A percentile compares a stretch with the other conserved stretches of the same genome.
phyloP scores from a whole-genome alignment of 2,113 vertebrate genomes.

The Chlorodrepanis virens region DNA sequence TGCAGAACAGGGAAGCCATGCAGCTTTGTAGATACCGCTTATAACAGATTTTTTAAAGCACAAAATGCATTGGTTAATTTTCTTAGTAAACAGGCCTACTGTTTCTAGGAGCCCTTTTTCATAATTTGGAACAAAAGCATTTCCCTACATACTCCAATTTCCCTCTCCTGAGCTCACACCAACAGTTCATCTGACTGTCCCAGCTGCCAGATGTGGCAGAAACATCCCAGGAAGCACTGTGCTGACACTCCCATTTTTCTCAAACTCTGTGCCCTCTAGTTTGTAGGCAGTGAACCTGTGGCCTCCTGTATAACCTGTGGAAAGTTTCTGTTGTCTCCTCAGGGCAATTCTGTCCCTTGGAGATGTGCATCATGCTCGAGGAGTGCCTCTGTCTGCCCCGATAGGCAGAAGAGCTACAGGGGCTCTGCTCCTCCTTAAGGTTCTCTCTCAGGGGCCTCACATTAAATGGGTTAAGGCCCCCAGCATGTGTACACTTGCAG shows the following conservation, averaged over 20 bases:
- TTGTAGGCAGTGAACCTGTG: not conserved
- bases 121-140: not conserved
- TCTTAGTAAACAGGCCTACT: not conserved
- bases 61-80: not conserved
- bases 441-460: not conserved
- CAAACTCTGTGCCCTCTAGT: not conserved
- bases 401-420: not conserved
- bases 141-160: not conserved
- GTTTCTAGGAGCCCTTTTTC: not conserved
- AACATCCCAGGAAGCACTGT: accelerated
- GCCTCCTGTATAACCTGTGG: not conserved
- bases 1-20: not conserved
- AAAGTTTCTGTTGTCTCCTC: accelerated
- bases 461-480: not conserved
- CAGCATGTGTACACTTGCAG: not conserved
- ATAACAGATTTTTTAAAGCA: not conserved
- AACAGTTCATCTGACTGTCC: not conserved
- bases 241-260: not conserved
- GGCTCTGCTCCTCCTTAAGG: not conserved
- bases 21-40: not conserved
- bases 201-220: not conserved
- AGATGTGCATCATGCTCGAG: accelerated
- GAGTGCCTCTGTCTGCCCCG: not conserved
- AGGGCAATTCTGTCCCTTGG: not conserved
- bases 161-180: not conserved